These are phyloP conservation scores for Rhadina sibilatrix DNA, from an alignment of 2,113 vertebrate genomes.

Conservation along the genomic window DNA sequence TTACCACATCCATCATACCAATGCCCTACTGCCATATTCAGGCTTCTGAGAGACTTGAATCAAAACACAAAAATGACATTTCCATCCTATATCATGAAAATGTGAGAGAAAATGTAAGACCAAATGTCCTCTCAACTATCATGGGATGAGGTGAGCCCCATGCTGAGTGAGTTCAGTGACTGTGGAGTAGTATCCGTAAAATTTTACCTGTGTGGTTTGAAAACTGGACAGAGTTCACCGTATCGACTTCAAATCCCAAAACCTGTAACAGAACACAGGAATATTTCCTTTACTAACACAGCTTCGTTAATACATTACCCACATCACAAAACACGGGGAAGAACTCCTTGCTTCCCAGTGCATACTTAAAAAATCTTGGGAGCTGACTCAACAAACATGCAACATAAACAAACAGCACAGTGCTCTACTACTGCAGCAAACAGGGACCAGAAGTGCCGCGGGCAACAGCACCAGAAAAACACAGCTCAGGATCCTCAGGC, in stretches of 20 bases:
- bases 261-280: slow-evolving; percentile 79
- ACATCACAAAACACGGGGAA: neutral
- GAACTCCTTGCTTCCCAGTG: neutral
- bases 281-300: neutral
- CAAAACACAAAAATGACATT: neutral
- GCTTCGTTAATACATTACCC: neutral
- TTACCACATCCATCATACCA: neutral
- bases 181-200: neutral
- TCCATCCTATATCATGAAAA: neutral
- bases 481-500: neutral
- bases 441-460: neutral
- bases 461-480: neutral
- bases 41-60: neutral
- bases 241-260: slow-evolving; percentile 95
- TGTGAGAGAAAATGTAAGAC: neutral
- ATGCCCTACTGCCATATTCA: neutral
- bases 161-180: neutral
- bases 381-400: neutral
- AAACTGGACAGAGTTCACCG: slow-evolving; percentile 97
- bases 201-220: slow-evolving; percentile 96
- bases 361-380: neutral
- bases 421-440: neutral
- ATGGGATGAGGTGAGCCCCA: neutral
- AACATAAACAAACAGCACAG: neutral
- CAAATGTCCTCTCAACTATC: neutral